Evolutionary conservation across 2,113 vertebrate genomes (phyloP).

Genomic region (Oreochromis niloticus): DNA sequence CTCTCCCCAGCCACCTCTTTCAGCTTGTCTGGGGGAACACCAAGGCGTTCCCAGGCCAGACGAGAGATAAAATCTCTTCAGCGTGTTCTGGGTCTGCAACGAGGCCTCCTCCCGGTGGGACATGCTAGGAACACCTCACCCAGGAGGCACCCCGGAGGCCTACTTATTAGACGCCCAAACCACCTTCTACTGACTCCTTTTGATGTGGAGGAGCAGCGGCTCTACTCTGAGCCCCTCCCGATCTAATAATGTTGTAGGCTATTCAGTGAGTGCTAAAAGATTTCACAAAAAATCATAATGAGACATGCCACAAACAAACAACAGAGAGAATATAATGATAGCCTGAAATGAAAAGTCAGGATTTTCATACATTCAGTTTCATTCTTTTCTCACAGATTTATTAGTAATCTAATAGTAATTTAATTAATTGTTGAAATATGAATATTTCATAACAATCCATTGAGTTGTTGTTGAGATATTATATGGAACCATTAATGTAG

Average conservation of each 20-base stretch:
- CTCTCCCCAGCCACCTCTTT: too few relatives aligned
- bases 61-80: too few relatives aligned
- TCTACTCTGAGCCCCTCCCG: too few relatives aligned
- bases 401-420: not conserved
- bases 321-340: not conserved
- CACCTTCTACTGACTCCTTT: too few relatives aligned
- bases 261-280: not conserved
- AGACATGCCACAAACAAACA: not conserved
- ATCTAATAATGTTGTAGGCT: not conserved
- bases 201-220: too few relatives aligned
- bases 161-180: too few relatives aligned
- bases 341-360: not conserved
- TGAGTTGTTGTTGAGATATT: not conserved
- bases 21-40: too few relatives aligned
- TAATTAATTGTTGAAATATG: not conserved
- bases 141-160: too few relatives aligned
- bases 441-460: not conserved
- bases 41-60: too few relatives aligned
- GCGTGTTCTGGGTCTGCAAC: too few relatives aligned
- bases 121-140: too few relatives aligned
- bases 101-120: too few relatives aligned
- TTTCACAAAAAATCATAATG: not conserved
- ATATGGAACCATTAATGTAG: not conserved
- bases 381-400: not conserved
- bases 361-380: not conserved